Evolutionary conservation across 2,113 vertebrate species (phyloP).

Genomic region (Oriolus oriolus): DNA sequence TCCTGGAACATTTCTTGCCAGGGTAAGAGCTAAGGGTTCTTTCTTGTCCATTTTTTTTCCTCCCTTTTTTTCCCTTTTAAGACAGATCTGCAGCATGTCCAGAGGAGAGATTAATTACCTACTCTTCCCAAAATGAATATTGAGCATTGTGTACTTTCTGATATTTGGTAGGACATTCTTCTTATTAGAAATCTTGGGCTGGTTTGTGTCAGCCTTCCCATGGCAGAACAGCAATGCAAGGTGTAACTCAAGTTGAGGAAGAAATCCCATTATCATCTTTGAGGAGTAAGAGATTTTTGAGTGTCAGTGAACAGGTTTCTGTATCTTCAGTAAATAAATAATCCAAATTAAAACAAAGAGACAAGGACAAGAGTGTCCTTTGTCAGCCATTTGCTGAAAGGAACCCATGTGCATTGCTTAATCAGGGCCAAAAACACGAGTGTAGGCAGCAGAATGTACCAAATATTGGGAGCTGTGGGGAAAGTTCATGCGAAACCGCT

Average conservation of each 20-base stretch:
- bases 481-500: not conserved
- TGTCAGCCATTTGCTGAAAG: not conserved
- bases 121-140: not conserved
- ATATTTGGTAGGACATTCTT: not conserved
- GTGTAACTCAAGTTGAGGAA: not conserved
- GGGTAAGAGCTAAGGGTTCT: not conserved
- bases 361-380: not conserved
- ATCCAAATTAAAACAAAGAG: not conserved
- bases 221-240: not conserved
- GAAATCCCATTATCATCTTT: not conserved
- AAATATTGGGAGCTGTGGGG: not conserved
- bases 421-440: not conserved
- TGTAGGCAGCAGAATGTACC: not conserved
- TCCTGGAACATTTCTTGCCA: slow-evolving; percentile 23
- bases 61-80: not conserved
- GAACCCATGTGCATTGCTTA: not conserved
- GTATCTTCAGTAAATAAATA: not conserved
- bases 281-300: not conserved
- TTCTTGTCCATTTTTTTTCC: not conserved
- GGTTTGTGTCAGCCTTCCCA: not conserved
- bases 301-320: not conserved
- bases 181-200: not conserved
- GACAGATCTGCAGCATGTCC: not conserved
- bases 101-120: not conserved
- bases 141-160: not conserved